phyloP scores from a whole-genome alignment of 2,888 invertebrate species.

The Deilephila elpenor region DNA sequence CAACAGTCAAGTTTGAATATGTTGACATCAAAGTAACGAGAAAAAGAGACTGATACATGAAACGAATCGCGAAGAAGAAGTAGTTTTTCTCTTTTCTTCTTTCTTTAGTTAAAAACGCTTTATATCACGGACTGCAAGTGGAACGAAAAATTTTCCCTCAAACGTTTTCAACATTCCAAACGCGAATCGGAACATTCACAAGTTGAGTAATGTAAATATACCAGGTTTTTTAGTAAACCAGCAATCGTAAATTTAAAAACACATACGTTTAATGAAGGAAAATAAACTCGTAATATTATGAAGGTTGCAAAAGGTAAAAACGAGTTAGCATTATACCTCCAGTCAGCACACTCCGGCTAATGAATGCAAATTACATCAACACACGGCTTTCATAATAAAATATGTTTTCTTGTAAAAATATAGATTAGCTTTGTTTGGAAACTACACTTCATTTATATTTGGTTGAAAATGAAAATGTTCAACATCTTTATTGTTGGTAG shows the following conservation, averaged over 20 bases:
- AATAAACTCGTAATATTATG: conserved; percentile 44
- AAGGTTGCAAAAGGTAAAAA: conserved; percentile 56
- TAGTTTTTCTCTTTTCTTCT: too few relatives aligned
- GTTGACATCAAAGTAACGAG: too few relatives aligned
- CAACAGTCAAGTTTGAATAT: too few relatives aligned
- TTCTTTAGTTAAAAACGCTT: background rate
- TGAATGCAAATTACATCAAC: conserved; percentile 80
- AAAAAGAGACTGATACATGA: too few relatives aligned
- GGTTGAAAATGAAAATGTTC: background rate
- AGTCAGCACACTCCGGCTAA: conserved; percentile 63
- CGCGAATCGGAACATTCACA: background rate
- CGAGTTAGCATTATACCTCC: conserved; percentile 34
- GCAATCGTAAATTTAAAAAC: conserved; percentile 7
- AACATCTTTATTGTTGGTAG: background rate
- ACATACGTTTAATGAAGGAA: conserved; percentile 31
- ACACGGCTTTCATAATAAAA: conserved; percentile 65
- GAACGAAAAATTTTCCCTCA: background rate
- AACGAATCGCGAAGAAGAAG: too few relatives aligned
- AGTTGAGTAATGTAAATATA: conserved; percentile 9
- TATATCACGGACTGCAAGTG: background rate
- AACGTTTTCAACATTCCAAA: conserved; percentile 4
- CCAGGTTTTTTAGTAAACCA: background rate
- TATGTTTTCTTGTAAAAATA: conserved; percentile 58
- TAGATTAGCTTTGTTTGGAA: conserved; percentile 13
- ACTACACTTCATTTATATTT: background rate